A percentile compares a stretch with the other conserved stretches of the same genome.
Conservation (phyloP, 2,888 invertebrate genomes). For the Ophion ventricosus region DNA sequence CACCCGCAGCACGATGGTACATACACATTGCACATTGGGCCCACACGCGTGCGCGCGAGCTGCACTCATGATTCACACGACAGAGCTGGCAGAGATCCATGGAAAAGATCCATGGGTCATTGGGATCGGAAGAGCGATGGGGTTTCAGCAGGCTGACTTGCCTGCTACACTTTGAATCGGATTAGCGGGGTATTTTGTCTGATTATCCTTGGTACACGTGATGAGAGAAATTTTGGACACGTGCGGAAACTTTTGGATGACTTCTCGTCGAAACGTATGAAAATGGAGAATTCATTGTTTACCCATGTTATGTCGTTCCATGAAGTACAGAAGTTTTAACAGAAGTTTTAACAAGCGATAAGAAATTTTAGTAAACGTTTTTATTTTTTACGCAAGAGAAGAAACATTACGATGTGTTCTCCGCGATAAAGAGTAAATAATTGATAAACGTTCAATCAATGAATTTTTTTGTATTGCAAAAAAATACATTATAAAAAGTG, state of each 20-base stretch:
- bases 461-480: background rate
- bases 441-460: too few relatives aligned
- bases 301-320: too few relatives aligned
- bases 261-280: background rate
- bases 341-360: too few relatives aligned
- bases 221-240: background rate
- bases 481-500: conserved; percentile 3
- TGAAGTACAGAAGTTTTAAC: too few relatives aligned
- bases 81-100: conserved; percentile 63
- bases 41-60: background rate
- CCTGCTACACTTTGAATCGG: background rate
- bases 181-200: conserved; percentile 3
- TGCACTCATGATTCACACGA: conserved; percentile 41
- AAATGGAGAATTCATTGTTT: too few relatives aligned
- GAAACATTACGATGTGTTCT: too few relatives aligned
- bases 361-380: too few relatives aligned
- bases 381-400: too few relatives aligned
- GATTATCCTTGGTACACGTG: background rate
- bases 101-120: conserved; percentile 52
- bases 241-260: background rate
- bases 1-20: conserved; percentile 18
- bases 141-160: conserved; percentile 22
- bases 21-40: conserved; percentile 20
- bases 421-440: too few relatives aligned
- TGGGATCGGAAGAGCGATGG: conserved; percentile 21